Conservation (phyloP, 2,888 invertebrate species). For the Coremacera marginata region DNA sequence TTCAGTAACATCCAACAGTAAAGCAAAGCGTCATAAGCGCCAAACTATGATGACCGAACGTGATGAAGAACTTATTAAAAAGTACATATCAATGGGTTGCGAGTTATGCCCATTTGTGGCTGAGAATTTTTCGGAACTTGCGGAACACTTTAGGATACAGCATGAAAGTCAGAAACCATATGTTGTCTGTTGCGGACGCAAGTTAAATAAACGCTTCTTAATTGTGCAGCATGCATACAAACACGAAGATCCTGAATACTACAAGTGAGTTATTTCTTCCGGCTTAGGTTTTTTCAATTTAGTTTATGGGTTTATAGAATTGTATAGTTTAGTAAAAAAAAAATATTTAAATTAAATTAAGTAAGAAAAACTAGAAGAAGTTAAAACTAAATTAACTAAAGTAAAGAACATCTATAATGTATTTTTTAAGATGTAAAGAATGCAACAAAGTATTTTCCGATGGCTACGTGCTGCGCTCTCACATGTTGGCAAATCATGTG, state of each 20-base stretch:
- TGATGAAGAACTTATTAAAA: conserved; percentile 62
- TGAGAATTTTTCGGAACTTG: conserved; percentile 61
- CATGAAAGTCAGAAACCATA: conserved; percentile 60
- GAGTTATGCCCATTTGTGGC: conserved; percentile 62
- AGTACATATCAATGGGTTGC: conserved; percentile 65
- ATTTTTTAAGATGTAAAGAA: conserved; percentile 57
- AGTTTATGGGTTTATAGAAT: too few relatives aligned
- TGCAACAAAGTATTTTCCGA: conserved; percentile 66
- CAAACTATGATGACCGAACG: conserved; percentile 55
- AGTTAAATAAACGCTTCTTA: conserved; percentile 63
- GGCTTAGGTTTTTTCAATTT: too few relatives aligned
- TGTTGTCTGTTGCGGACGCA: conserved; percentile 66
- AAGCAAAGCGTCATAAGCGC: conserved; percentile 47
- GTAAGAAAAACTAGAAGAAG: too few relatives aligned
- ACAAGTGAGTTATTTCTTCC: conserved; percentile 56
- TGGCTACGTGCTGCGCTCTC: conserved; percentile 63
- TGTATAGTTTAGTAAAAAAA: too few relatives aligned
- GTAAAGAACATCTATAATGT: too few relatives aligned
- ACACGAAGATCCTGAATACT: conserved; percentile 67
- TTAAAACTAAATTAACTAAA: too few relatives aligned
- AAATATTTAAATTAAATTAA: too few relatives aligned
- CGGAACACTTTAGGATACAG: conserved; percentile 61
- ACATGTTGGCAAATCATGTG: conserved; percentile 64
- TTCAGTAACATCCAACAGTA: not conserved
- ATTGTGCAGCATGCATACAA: conserved; percentile 66